Percentiles rank a stretch among this genome's conserved stretches.
Conservation (phyloP, 2,888 invertebrate genomes). For the Dynastes hyllus region DNA sequence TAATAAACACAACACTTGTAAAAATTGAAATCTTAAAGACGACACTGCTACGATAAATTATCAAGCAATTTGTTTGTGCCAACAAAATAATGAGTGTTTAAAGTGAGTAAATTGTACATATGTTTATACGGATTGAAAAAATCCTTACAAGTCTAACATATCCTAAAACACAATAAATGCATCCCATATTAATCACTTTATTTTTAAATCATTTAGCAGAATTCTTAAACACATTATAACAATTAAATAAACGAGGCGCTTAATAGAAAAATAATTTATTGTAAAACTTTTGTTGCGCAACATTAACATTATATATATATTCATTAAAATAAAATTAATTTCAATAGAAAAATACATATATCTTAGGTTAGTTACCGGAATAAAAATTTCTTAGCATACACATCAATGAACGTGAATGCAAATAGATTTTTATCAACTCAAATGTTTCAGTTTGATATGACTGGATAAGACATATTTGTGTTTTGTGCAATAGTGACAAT, state of each 20-base stretch:
- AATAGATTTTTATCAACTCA: constrained; percentile 7
- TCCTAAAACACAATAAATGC: too few relatives aligned
- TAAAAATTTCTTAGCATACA: background rate
- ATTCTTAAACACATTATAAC: too few relatives aligned
- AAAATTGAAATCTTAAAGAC: background rate
- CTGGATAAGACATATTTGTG: constrained; percentile 68
- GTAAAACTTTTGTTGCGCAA: too few relatives aligned
- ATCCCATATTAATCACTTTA: too few relatives aligned
- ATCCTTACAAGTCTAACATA: too few relatives aligned
- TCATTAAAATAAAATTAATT: background rate
- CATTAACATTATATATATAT: background rate
- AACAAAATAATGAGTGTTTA: too few relatives aligned
- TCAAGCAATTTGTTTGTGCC: background rate
- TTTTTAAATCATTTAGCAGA: too few relatives aligned
- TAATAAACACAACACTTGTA: constrained; percentile 13
- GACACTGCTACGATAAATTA: background rate
- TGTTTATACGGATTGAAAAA: too few relatives aligned
- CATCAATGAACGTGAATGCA: background rate
- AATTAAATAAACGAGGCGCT: too few relatives aligned
- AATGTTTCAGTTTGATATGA: constrained; percentile 37
- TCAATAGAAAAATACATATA: background rate
- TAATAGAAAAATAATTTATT: too few relatives aligned
- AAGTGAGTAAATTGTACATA: too few relatives aligned
- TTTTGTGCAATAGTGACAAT: constrained; percentile 80
- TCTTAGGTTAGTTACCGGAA: background rate